Evolutionary conservation across 2,888 invertebrate species (phyloP), one percentile per base, ranked within the genome.

Genomic region (Erannis defoliaria): DNA sequence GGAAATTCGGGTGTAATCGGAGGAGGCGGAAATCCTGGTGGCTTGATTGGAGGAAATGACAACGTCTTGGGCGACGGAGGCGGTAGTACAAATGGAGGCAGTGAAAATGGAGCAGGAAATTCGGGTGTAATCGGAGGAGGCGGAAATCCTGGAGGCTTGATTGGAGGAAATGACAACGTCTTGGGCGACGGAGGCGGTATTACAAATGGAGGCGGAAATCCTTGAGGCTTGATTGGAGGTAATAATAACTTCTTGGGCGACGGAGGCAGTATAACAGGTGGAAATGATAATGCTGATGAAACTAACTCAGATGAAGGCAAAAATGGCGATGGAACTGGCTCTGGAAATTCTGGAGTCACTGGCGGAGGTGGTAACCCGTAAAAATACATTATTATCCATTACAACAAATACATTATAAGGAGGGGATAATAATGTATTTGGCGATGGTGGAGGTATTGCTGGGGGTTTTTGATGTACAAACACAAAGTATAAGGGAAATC

Each of bases 41-140:
- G 48, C 6, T 4, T 48, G 12, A 48, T 35, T 5, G 48, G 48
- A 21, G 48, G 48, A 37, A n/a, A n/a, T 14, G 5, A 16, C 16
- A 16, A n/a, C 5, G n/a, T 35, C 4, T 14, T 18, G 8, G 19
- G 19, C 10, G 21, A 19, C 29, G 45, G 45, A 29, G 16, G 23
- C 10, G 29, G 29, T 38, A 9, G 12, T 8, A 37, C 10, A 5
- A 14, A 14, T 14, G 14, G 14, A 37, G 23, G 43, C n/a, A 21
- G 19, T 23, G 8, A 23, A 12, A n/a, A 23, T 23, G n/a, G 14
- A n/a, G 14, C n/a, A n/a, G 21, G 8, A 18, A 21, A 14, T 9
- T 21, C 31, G 0, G 48, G 46, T 1, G 31, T 45, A 5, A 26
- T 26, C 14, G 45, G 45, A 1, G 46, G 31, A n/a, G 48, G 33